phyloP scores from a whole-genome alignment of 2,888 invertebrate species.

The Megaustenia siamemsis region DNA sequence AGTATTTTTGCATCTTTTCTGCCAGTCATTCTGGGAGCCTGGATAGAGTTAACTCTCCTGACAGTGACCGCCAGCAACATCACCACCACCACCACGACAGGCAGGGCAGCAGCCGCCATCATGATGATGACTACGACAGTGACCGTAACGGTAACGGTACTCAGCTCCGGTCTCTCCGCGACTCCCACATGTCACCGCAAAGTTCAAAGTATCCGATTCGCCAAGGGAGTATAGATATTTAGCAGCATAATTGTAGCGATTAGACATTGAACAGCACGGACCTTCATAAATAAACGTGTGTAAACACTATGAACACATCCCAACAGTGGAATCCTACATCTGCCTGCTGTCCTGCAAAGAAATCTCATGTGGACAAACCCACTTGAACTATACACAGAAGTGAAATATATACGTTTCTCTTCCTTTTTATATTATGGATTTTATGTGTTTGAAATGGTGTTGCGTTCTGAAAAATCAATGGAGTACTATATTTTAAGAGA shows the following conservation, averaged over 20 bases:
- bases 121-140: conserved; percentile 38
- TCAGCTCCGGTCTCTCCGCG: conserved; percentile 52
- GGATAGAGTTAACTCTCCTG: conserved; percentile 38
- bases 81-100: conserved; percentile 31
- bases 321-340: too few relatives aligned
- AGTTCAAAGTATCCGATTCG: conserved; percentile 46
- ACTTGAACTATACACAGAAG: too few relatives aligned
- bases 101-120: conserved; percentile 44
- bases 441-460: too few relatives aligned
- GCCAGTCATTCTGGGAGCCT: conserved; percentile 50
- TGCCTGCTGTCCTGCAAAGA: too few relatives aligned
- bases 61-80: conserved; percentile 36
- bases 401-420: too few relatives aligned
- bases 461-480: too few relatives aligned
- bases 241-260: conserved; percentile 46
- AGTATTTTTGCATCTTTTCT: too few relatives aligned
- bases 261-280: background rate
- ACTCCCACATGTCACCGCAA: conserved; percentile 41
- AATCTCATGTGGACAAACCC: too few relatives aligned
- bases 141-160: conserved; percentile 26
- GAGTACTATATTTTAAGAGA: too few relatives aligned
- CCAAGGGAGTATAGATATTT: conserved; percentile 76
- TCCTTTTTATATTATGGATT: too few relatives aligned
- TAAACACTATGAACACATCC: too few relatives aligned
- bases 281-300: background rate